These are phyloP conservation scores for Formicarius rufipectus DNA, from an alignment of 2,113 vertebrate species.

Conservation along the genomic window DNA sequence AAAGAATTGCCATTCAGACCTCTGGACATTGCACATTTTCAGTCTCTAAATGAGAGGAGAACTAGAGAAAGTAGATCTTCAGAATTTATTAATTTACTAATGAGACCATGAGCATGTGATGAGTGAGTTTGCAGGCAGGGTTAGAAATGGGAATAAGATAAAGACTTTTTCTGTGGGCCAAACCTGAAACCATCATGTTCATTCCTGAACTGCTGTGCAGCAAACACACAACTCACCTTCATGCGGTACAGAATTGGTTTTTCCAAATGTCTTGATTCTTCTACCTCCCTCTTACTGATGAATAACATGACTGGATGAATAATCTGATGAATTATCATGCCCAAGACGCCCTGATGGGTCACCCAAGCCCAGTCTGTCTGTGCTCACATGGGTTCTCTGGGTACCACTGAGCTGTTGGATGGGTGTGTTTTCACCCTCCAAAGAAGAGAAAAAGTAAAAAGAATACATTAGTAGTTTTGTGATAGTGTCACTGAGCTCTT, in stretches of 20 bases:
- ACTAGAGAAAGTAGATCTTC: neutral
- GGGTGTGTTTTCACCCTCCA: neutral
- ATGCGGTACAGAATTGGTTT: neutral
- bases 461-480: neutral
- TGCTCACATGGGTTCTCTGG: neutral
- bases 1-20: neutral
- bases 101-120: neutral
- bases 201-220: neutral
- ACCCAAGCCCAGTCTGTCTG: neutral
- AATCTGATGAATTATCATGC: too few relatives aligned
- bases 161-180: neutral
- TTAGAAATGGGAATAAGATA: neutral
- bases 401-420: neutral
- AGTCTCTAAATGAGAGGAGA: neutral
- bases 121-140: neutral
- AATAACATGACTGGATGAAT: neutral
- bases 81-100: neutral
- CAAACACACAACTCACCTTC: neutral
- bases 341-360: neutral
- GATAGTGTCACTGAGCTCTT: neutral
- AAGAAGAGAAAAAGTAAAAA: neutral
- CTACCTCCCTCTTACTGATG: neutral
- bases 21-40: neutral
- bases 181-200: neutral
- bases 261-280: neutral